Conservation (phyloP, 2,113 vertebrate species). For the Grallaria varia region DNA sequence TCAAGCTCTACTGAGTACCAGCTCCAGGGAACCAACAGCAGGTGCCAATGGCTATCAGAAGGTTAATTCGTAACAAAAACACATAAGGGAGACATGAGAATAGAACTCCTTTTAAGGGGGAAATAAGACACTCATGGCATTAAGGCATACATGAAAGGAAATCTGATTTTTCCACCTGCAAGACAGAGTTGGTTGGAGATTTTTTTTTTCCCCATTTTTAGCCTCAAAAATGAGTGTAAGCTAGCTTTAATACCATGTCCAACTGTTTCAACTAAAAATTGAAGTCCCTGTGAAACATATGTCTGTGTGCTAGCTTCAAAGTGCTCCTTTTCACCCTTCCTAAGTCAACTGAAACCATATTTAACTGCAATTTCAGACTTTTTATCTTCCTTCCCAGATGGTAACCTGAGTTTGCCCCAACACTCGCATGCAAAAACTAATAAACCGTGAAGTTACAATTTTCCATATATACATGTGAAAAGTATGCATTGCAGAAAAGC, state of each 20-base stretch:
- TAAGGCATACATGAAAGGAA: neutral
- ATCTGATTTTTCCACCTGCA: constrained; percentile 11
- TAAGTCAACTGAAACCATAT: constrained; percentile 33
- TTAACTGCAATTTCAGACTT: constrained; percentile 38
- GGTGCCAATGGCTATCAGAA: neutral
- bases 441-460: constrained; percentile 20
- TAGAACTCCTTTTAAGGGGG: neutral
- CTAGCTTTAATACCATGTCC: neutral
- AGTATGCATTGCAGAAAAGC: neutral
- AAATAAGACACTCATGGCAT: neutral
- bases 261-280: constrained; percentile 13
- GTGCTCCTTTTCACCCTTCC: constrained; percentile 23
- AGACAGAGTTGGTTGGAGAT: neutral
- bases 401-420: constrained; percentile 52
- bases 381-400: constrained; percentile 48
- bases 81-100: neutral
- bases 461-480: constrained; percentile 41
- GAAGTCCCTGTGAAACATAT: constrained; percentile 47
- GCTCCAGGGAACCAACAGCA: neutral
- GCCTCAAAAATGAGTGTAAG: neutral
- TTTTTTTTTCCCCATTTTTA: neutral
- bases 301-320: constrained; percentile 51
- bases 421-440: constrained; percentile 29
- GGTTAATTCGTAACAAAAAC: neutral
- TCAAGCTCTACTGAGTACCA: neutral